Percentiles rank a stretch among this genome's conserved stretches.
Evolutionary conservation across 2,797 vertebrate species (phyloP).

Genomic region (Falco novaeseelandiae): DNA sequence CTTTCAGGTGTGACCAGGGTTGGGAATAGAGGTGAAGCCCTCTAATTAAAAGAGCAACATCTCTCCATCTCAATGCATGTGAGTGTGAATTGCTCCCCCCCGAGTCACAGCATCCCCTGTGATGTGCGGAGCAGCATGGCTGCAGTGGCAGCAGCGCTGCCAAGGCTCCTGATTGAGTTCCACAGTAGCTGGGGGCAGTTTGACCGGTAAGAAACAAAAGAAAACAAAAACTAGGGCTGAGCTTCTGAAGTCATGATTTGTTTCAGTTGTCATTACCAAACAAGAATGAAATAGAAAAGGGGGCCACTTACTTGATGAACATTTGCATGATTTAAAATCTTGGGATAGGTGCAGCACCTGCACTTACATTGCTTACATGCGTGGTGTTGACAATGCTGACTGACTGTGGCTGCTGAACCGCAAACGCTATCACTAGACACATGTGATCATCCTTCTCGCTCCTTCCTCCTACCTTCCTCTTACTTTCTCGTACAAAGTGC

Average conservation of each 20-base stretch:
- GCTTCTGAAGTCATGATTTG: neutral
- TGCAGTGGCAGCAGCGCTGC: neutral
- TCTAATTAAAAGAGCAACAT: conserved; percentile 44
- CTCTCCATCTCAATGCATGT: neutral
- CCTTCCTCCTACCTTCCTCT: neutral
- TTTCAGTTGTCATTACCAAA: conserved; percentile 18
- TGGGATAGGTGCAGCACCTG: neutral
- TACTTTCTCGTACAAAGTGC: neutral
- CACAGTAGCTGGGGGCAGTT: neutral
- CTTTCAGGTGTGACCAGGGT: neutral
- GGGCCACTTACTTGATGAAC: neutral
- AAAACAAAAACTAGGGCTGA: neutral
- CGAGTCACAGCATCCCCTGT: neutral
- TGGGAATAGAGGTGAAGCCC: conserved; percentile 19
- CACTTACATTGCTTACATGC: neutral
- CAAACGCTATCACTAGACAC: neutral
- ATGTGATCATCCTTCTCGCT: neutral
- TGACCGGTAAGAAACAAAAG: neutral
- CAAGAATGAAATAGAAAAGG: neutral
- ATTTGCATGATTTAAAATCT: neutral
- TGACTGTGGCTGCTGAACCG: neutral
- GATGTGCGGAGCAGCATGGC: neutral
- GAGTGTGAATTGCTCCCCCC: neutral
- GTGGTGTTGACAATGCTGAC: neutral
- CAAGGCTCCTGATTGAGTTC: neutral